Percentiles rank a stretch among this genome's conserved stretches.
Evolutionary conservation across 2,797 vertebrate species (phyloP).

Genomic region (Acrocephalus scirpaceus): DNA sequence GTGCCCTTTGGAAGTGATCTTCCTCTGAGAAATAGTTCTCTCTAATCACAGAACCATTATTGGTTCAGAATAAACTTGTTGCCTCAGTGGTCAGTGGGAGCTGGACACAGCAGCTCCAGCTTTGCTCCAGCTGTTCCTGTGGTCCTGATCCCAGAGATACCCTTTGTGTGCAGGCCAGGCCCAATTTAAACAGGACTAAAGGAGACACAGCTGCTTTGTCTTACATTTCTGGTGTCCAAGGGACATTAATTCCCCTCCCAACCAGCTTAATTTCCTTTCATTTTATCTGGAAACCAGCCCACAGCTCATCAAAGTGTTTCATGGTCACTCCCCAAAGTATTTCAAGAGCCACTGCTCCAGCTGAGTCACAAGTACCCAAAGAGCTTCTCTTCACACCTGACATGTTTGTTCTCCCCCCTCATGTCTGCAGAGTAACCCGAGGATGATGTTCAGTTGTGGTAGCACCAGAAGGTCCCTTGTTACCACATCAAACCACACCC

Average conservation of each 20-base stretch:
- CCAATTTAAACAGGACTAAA: neutral
- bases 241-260: neutral
- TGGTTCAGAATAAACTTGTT: neutral
- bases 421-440: neutral
- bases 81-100: neutral
- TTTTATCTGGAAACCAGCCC: neutral
- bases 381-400: neutral
- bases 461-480: neutral
- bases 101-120: neutral
- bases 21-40: neutral
- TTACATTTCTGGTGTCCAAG: neutral
- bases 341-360: neutral
- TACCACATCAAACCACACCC: neutral
- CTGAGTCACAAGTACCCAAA: neutral
- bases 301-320: neutral
- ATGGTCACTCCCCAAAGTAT: neutral
- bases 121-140: constrained; percentile 22
- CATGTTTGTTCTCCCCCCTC: neutral
- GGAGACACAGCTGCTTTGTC: neutral
- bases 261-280: neutral
- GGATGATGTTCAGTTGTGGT: neutral
- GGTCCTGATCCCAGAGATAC: neutral
- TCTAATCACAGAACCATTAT: neutral
- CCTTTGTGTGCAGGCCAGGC: neutral
- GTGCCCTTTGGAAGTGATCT: constrained; percentile 47